These are phyloP conservation scores for Helobdella robusta DNA, from an alignment of 2,888 invertebrate species.

Conservation along the genomic window DNA sequence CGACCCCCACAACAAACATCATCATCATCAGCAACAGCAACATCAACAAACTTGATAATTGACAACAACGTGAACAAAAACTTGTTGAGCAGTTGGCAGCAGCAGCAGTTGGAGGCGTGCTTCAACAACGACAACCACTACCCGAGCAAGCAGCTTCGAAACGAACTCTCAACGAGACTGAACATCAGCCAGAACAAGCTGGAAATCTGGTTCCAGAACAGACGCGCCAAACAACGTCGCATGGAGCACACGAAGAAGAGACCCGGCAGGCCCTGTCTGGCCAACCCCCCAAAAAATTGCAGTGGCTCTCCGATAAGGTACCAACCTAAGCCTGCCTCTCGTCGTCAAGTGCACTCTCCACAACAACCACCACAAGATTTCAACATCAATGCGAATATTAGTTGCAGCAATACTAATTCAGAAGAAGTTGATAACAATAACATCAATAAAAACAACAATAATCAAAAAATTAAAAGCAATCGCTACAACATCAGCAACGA, in stretches of 20 bases:
- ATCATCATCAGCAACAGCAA: no score
- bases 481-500: no score
- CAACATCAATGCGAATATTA: no score
- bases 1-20: no score
- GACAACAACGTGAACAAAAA: slow-evolving; percentile 2
- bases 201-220: slow-evolving; percentile 86
- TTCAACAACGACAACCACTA: neutral
- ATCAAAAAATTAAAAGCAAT: no score
- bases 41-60: neutral
- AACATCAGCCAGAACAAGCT: neutral
- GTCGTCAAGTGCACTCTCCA: no score
- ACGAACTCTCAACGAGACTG: neutral
- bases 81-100: neutral
- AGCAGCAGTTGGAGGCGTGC: slow-evolving; percentile 7
- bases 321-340: no score
- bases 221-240: slow-evolving; percentile 91
- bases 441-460: no score
- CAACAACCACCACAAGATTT: no score
- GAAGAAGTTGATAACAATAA: no score
- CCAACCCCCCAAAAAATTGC: slow-evolving; percentile 21
- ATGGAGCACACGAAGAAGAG: slow-evolving; percentile 65
- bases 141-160: neutral
- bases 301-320: slow-evolving; percentile 16
- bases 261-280: slow-evolving; percentile 23
- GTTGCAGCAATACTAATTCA: no score